A percentile compares a stretch with the other conserved stretches of the same genome.
phyloP scores from a whole-genome alignment of 2,113 vertebrate species.

The Dolichallabes microphthalmus region DNA sequence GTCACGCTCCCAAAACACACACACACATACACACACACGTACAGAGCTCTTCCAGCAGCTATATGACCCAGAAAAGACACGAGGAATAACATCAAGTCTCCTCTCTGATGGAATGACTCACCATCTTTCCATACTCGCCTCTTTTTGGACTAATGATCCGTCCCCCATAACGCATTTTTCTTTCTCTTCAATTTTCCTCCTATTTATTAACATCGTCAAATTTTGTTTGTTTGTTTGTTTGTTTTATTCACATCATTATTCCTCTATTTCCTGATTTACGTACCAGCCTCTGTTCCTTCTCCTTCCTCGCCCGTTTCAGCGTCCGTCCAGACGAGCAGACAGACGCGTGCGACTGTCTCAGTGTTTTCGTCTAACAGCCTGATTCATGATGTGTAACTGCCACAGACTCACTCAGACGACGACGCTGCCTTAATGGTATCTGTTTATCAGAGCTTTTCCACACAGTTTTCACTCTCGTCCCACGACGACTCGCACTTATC shows the following conservation, averaged over 20 bases:
- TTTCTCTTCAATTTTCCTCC: constrained; percentile 26
- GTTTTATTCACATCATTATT: neutral
- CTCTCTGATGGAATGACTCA: constrained; percentile 13
- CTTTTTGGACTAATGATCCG: constrained; percentile 45
- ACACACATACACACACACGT: constrained; percentile 18
- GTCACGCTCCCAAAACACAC: constrained; percentile 19
- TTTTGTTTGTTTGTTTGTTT: neutral
- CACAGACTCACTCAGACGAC: neutral
- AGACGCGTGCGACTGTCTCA: neutral
- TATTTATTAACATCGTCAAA: neutral
- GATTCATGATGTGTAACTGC: neutral
- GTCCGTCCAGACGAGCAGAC: neutral
- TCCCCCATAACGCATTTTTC: constrained; percentile 11
- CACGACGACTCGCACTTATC: neutral
- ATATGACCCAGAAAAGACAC: constrained; percentile 47
- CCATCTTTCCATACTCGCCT: constrained; percentile 35
- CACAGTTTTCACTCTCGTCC: constrained; percentile 50
- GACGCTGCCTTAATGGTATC: neutral
- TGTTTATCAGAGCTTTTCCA: neutral
- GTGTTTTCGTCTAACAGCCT: neutral
- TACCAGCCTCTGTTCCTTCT: neutral
- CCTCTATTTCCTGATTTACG: neutral
- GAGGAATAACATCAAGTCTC: constrained; percentile 31
- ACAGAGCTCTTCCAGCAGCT: constrained; percentile 26
- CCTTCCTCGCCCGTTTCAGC: neutral